Evolutionary conservation across 2,888 invertebrate genomes (phyloP).

Genomic region (Syrphus vitripennis): DNA sequence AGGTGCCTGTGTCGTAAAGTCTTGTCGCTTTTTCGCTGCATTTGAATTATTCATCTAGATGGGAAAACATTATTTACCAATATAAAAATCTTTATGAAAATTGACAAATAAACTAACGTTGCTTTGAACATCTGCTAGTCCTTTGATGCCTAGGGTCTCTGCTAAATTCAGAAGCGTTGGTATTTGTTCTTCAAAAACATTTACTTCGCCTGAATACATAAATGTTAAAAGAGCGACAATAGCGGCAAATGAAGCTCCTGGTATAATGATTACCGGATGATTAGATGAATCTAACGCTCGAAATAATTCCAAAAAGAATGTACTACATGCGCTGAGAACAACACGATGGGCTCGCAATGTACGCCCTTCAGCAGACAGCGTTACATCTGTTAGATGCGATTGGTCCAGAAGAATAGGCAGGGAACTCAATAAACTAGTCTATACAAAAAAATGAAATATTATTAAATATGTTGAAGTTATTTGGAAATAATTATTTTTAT

Average conservation of each 20-base stretch:
- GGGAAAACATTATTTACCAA: background rate
- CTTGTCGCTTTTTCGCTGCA: conserved; percentile 74
- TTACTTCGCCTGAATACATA: conserved; percentile 94
- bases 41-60: conserved; percentile 76
- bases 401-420: conserved; percentile 89
- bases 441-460: conserved; percentile 77
- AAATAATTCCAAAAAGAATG: conserved; percentile 94
- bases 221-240: conserved; percentile 89
- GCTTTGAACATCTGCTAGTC: conserved; percentile 88
- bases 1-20: conserved; percentile 47
- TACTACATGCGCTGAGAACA: conserved; percentile 93
- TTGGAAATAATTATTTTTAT: too few relatives aligned
- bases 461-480: background rate
- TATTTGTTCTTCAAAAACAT: conserved; percentile 90
- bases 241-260: conserved; percentile 80
- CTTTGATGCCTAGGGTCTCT: conserved; percentile 90
- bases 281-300: conserved; percentile 79
- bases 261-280: conserved; percentile 81
- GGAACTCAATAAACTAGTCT: conserved; percentile 89
- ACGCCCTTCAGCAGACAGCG: conserved; percentile 91
- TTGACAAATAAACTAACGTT: conserved; percentile 83
- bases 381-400: conserved; percentile 92
- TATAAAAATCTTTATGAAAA: background rate
- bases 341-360: conserved; percentile 93
- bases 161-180: conserved; percentile 90